Conservation (phyloP, 2,888 invertebrate genomes). For the Morinoia aosen region DNA sequence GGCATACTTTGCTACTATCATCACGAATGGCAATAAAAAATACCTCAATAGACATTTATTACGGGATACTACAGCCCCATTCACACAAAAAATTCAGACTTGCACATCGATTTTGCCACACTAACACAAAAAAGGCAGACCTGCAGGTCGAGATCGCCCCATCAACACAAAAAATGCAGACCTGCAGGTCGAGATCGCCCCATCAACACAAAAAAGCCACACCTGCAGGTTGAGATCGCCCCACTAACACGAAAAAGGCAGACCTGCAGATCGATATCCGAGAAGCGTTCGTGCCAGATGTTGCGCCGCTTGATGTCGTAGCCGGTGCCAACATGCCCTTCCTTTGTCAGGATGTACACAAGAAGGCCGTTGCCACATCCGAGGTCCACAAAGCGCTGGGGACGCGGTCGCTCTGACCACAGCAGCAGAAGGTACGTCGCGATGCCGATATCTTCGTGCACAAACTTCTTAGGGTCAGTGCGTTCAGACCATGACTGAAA, state of each 20-base stretch:
- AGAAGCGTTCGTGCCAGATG: conserved; percentile 79
- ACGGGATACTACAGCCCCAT: too few relatives aligned
- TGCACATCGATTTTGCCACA: not conserved
- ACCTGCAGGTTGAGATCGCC: not conserved
- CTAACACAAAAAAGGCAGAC: not conserved
- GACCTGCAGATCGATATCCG: conserved; percentile 30
- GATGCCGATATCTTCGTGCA: conserved; percentile 96
- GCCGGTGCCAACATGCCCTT: conserved; percentile 87
- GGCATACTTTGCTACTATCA: too few relatives aligned
- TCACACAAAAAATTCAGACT: not conserved
- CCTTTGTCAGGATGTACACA: conserved; percentile 85
- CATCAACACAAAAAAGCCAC: not conserved
- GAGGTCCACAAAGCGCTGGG: conserved; percentile 70
- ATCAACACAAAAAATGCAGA: not conserved
- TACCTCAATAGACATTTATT: too few relatives aligned
- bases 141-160: not conserved
- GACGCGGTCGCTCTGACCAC: conserved; percentile 79
- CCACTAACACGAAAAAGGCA: not conserved
- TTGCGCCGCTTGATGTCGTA: conserved; percentile 87
- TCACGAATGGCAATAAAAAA: too few relatives aligned
- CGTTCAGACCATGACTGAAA: conserved; percentile 88
- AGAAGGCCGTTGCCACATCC: conserved; percentile 98
- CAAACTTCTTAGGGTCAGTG: conserved; percentile 94
- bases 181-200: not conserved
- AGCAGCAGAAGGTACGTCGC: conserved; percentile 86